These are phyloP conservation scores for Avahi laniger DNA, from an alignment of 2,797 vertebrate species.

Conservation along the genomic window DNA sequence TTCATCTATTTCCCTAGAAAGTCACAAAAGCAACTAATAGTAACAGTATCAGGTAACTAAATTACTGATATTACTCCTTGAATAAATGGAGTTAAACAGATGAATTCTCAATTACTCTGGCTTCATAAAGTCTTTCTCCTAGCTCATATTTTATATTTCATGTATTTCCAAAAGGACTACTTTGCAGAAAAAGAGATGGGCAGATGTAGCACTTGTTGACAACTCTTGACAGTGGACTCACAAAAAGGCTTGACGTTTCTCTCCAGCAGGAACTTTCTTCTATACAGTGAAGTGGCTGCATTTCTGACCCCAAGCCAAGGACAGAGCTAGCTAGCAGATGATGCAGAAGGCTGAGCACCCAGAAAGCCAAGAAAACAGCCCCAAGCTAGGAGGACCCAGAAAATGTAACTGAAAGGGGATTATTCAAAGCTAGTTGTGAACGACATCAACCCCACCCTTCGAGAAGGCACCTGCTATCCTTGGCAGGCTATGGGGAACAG, in stretches of 20 bases:
- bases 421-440: background rate
- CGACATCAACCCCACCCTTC: background rate
- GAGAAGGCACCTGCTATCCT: background rate
- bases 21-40: background rate
- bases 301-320: background rate
- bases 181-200: background rate
- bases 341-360: background rate
- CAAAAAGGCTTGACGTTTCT: background rate
- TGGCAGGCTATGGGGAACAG: constrained; percentile 7
- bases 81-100: background rate
- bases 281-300: background rate
- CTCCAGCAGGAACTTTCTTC: background rate
- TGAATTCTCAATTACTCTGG: background rate
- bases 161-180: background rate
- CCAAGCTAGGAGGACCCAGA: background rate
- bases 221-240: background rate
- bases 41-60: background rate
- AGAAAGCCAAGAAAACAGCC: background rate
- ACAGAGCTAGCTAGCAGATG: background rate
- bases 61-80: background rate
- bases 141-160: background rate
- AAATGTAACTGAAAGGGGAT: constrained; percentile 9
- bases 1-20: background rate
- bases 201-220: background rate
- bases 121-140: background rate